Evolutionary conservation across 2,113 vertebrate genomes (phyloP).

Genomic region (Jaculus jaculus): DNA sequence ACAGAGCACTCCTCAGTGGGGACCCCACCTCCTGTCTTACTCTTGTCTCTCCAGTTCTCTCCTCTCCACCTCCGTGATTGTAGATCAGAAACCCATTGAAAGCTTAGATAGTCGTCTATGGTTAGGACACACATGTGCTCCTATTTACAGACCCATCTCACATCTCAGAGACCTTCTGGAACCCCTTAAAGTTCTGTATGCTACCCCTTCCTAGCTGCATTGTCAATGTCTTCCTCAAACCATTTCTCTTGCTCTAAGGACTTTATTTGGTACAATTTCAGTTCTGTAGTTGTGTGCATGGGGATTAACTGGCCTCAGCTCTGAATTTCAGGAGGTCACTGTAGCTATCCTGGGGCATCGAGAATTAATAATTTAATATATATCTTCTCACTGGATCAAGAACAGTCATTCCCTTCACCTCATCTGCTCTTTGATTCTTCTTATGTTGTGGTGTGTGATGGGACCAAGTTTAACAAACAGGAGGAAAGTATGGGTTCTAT

Average conservation of each 20-base stretch:
- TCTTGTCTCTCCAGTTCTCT: background rate
- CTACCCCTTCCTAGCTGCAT: background rate
- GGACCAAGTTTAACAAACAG: background rate
- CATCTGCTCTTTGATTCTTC: background rate
- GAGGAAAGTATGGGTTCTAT: background rate
- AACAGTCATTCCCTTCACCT: background rate
- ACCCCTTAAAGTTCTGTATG: background rate
- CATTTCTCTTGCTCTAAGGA: background rate
- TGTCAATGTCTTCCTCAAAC: background rate
- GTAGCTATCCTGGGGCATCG: conserved; percentile 4
- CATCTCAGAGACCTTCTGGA: background rate
- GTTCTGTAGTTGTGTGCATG: background rate
- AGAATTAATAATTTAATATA: background rate
- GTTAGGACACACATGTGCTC: background rate
- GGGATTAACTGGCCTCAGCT: conserved; percentile 31
- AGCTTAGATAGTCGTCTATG: background rate
- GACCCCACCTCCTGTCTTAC: background rate
- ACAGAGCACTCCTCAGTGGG: background rate
- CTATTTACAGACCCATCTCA: background rate
- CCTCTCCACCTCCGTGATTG: background rate
- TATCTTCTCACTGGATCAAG: background rate
- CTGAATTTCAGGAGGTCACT: conserved; percentile 20
- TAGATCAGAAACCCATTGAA: background rate
- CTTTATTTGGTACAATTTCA: conserved; percentile 34
- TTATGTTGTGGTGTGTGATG: background rate